Base-by-base conservation (phyloP, 2,113 vertebrate species). In the Sclerurus mexicanus region DNA sequence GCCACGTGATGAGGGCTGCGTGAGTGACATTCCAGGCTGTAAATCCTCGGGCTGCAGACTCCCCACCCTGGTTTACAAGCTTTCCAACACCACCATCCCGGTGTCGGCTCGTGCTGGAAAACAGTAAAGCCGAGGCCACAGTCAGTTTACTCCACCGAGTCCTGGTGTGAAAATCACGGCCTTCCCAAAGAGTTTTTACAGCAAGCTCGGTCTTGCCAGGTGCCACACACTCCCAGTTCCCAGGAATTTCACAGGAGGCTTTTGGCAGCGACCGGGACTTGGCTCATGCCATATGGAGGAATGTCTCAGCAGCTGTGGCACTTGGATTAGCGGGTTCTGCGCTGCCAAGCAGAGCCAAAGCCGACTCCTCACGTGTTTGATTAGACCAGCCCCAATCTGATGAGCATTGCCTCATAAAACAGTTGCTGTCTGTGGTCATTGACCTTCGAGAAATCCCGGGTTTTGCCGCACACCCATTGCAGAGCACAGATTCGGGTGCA, bases 11-110 rank as follows among this genome's bases (percentile, higher is more conserved):
- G 3, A 4, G 33, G 44, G n/a, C 24, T 69, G 40, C 9, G 8
- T 96, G 95, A 94, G 95, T 94, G 89, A 81, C 86, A 96, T 87
- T 81, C 93, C 95, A 95, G 42, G 4, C 33, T 35, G 25, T 8
- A 63, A 74, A 52, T 33, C 1, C 53, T 60, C 1, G 0, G 50
- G 89, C 40, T 85, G 87, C 64, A 64, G 44, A 1, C 14, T 90
- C 76, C 89, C 28, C 73, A 40, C 4, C 5, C 68, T 44, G 80
- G 0, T 84, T 93, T 88, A 55, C 46, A n/a, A 95, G 47, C 31
- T 71, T 64, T 35, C 76, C 75, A 47, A 7, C 79, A 16, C 72
- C 35, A 0, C 0, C 14, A 44, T 47, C 63, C 40, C 9, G 1
- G 4, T 21, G 20, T 59, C 0, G 2, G 75, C 46, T 94, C 14